Percentiles rank a stretch among this genome's conserved stretches.
These are phyloP conservation scores for Acipenser transmontanus DNA, from an alignment of 2,797 vertebrate species.

Conservation along the genomic window DNA sequence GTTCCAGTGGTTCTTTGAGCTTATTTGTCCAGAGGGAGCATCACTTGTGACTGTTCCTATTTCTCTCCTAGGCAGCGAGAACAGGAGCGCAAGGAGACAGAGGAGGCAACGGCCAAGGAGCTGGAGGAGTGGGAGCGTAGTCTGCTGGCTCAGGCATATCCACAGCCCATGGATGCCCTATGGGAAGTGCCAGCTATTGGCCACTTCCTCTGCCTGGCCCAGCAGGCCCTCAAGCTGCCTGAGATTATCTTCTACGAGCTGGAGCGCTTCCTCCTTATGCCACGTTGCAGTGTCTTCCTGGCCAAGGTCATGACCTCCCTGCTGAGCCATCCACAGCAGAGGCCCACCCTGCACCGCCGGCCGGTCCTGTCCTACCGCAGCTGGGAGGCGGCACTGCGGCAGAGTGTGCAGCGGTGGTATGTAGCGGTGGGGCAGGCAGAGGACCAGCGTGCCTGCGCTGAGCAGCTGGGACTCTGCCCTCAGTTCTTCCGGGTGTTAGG, in stretches of 20 bases:
- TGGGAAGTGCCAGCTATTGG: conserved; percentile 98
- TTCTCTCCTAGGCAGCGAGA: conserved; percentile 74
- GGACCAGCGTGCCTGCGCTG: conserved; percentile 70
- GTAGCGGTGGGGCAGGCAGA: conserved; percentile 67
- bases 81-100: conserved; percentile 87
- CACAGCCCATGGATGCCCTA: conserved; percentile 75
- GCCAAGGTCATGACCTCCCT: conserved; percentile 96
- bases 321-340: conserved; percentile 77
- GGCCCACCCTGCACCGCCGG: conserved; percentile 77
- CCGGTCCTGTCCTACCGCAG: conserved; percentile 77
- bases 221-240: conserved; percentile 87
- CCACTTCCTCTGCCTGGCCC: conserved; percentile 95
- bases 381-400: conserved; percentile 87
- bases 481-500: conserved; percentile 86
- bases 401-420: conserved; percentile 85
- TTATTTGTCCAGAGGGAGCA: conserved; percentile 14
- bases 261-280: conserved; percentile 93
- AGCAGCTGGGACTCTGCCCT: conserved; percentile 83
- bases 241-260: conserved; percentile 95
- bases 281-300: conserved; percentile 85
- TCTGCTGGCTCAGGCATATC: conserved; percentile 77
- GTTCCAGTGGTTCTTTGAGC: conserved; percentile 4
- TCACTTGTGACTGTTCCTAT: background rate
- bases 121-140: conserved; percentile 89
- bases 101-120: conserved; percentile 89